These are phyloP conservation scores for Tipula unca DNA, from an alignment of 2,888 invertebrate genomes.

Conservation along the genomic window DNA sequence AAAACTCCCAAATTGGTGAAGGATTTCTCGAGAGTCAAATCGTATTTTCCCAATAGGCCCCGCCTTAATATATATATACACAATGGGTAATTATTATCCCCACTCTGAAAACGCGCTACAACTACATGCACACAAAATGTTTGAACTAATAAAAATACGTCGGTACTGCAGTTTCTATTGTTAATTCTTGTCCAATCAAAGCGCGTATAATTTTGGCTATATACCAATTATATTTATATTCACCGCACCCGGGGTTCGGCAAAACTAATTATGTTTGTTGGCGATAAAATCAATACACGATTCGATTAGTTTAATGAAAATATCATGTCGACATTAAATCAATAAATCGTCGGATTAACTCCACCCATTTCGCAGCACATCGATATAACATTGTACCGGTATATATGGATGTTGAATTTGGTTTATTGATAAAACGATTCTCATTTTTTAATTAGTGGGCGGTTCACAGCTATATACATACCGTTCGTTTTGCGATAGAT, in stretches of 20 bases:
- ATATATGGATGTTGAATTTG: not conserved
- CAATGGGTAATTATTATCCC: slow-evolving; percentile 14
- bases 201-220: not conserved
- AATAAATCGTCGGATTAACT: not conserved
- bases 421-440: not conserved
- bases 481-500: not conserved
- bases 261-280: not conserved
- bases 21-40: slow-evolving; percentile 21
- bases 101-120: not conserved
- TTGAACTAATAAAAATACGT: not conserved
- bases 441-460: not conserved
- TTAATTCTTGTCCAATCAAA: not conserved
- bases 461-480: not conserved
- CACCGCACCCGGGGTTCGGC: not conserved
- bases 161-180: not conserved
- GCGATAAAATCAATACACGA: not conserved
- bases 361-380: not conserved
- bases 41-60: slow-evolving; percentile 18
- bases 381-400: not conserved
- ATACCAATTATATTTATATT: not conserved
- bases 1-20: slow-evolving; percentile 19
- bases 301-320: not conserved
- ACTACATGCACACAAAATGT: not conserved
- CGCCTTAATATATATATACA: slow-evolving; percentile 15
- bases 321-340: not conserved